phyloP scores from a whole-genome alignment of 2,797 vertebrate genomes.

The Anniella stebbinsi region DNA sequence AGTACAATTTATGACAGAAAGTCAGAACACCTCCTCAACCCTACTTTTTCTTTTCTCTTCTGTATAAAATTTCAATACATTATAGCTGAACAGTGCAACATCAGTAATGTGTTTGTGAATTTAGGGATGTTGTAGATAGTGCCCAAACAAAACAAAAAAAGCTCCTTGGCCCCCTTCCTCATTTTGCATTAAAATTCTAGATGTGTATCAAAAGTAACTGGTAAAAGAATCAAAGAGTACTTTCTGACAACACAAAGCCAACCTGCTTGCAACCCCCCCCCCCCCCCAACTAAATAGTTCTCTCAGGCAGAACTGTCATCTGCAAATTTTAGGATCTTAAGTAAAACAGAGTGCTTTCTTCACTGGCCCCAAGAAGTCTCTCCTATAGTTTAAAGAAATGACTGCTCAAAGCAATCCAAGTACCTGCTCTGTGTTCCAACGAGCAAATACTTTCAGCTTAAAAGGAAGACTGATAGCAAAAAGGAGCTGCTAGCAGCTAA shows the following conservation, averaged over 20 bases:
- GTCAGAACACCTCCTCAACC: background rate
- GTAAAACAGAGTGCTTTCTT: background rate
- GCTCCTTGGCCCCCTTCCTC: background rate
- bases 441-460: background rate
- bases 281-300: background rate
- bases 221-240: background rate
- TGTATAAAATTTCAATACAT: constrained; percentile 17
- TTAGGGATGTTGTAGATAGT: background rate
- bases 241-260: background rate
- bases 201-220: background rate
- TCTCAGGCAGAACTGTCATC: background rate
- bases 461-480: background rate
- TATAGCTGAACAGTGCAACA: background rate
- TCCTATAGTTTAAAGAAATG: background rate
- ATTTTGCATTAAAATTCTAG: background rate
- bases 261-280: background rate
- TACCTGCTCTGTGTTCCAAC: background rate
- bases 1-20: background rate
- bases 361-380: background rate
- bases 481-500: background rate
- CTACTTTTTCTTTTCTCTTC: background rate
- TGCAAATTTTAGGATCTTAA: background rate
- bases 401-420: background rate
- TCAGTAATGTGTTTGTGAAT: background rate
- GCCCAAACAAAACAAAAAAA: background rate